Conservation (phyloP, 2,888 invertebrate species). For the Acleris holmiana region DNA sequence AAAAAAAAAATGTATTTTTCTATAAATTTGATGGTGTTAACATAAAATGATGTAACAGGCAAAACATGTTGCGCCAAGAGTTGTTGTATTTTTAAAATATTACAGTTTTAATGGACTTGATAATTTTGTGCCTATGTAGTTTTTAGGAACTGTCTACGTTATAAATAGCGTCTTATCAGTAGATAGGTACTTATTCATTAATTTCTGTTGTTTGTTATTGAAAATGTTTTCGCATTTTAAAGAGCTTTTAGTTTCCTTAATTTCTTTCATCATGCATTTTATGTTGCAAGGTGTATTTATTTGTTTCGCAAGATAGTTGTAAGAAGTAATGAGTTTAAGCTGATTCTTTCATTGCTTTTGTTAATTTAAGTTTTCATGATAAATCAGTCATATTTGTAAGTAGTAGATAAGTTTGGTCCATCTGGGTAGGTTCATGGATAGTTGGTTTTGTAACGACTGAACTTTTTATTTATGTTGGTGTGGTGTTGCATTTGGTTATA, state of each 20-base stretch:
- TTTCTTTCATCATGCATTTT: neutral
- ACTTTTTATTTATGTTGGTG: conserved; percentile 16
- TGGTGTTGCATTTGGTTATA: conserved; percentile 21
- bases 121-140: no score
- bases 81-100: no score
- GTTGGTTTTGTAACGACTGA: conserved; percentile 12
- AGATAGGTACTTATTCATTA: neutral
- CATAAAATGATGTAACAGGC: no score
- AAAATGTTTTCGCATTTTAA: neutral
- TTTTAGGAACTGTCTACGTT: no score
- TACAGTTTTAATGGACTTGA: no score
- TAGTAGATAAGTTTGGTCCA: conserved; percentile 10
- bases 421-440: conserved; percentile 11
- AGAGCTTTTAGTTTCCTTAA: neutral
- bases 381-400: conserved; percentile 18
- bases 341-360: neutral
- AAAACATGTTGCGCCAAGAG: no score
- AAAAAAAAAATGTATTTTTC: no score
- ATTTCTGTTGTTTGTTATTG: neutral
- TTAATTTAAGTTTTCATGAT: conserved; percentile 11
- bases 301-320: neutral
- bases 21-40: neutral
- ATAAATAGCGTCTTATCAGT: neutral
- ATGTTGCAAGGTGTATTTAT: neutral
- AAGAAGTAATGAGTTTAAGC: neutral